phyloP scores from a whole-genome alignment of 1,140 invertebrate genomes.

The Mercenaria mercenaria region DNA sequence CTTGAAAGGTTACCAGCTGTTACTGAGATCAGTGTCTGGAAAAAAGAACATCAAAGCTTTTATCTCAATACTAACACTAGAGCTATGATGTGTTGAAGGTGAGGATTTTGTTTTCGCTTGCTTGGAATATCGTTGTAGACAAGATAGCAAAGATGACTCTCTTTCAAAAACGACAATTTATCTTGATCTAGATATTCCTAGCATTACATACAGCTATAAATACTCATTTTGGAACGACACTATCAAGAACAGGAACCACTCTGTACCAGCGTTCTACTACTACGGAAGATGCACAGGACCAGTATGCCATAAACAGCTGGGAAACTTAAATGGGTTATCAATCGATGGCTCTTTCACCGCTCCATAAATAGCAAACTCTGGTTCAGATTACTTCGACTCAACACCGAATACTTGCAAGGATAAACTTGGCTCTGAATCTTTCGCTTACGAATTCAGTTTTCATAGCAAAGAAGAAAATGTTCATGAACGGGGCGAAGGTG shows the following conservation, averaged over 20 bases:
- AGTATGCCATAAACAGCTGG: neutral
- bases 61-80: neutral
- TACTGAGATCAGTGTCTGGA: neutral
- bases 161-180: neutral
- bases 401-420: neutral
- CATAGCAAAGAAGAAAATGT: too few relatives aligned
- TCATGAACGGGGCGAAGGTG: too few relatives aligned
- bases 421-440: neutral
- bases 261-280: neutral
- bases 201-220: neutral
- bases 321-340: neutral
- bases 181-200: neutral
- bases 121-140: too few relatives aligned
- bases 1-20: neutral
- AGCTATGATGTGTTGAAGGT: neutral
- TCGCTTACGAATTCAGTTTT: conserved; percentile 30
- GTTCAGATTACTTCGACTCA: neutral
- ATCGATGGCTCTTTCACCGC: conserved; percentile 15
- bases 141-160: neutral
- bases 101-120: conserved; percentile 9
- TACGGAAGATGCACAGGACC: neutral
- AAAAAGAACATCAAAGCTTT: neutral
- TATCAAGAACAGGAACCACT: neutral
- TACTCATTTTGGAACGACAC: neutral
- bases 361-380: neutral